Percentiles rank a stretch among this genome's conserved stretches.
These are phyloP conservation scores for Drosophila nigromelanica DNA, from an alignment of 1,140 invertebrate genomes.

Conservation along the genomic window DNA sequence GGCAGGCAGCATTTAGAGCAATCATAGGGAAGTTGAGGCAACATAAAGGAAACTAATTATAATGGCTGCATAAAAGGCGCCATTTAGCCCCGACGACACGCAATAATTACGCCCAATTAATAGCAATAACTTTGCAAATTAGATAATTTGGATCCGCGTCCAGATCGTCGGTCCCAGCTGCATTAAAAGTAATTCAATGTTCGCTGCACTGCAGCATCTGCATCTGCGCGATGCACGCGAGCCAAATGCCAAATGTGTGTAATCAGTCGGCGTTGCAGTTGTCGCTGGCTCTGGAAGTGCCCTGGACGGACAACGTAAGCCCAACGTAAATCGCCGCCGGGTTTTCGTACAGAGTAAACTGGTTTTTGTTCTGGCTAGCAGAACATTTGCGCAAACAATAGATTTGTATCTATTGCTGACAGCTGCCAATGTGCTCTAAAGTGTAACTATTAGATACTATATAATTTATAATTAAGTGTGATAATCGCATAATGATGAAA, in stretches of 20 bases:
- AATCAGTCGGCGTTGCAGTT: constrained; percentile 45
- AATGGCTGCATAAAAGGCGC: constrained; percentile 79
- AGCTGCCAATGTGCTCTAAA: constrained; percentile 37
- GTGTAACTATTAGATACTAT: constrained; percentile 8
- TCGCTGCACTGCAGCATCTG: constrained; percentile 9
- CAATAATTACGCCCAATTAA: constrained; percentile 82
- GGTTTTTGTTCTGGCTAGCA: constrained; percentile 31
- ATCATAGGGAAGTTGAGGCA: constrained; percentile 8
- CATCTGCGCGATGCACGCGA: constrained; percentile 30
- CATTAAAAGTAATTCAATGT: constrained; percentile 59
- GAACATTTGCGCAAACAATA: constrained; percentile 58
- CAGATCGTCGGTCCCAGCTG: constrained; percentile 5
- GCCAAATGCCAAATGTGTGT: constrained; percentile 53
- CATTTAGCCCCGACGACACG: constrained; percentile 74
- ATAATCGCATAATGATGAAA: neutral
- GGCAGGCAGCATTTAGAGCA: constrained; percentile 11
- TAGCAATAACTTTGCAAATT: constrained; percentile 82
- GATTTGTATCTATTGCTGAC: constrained; percentile 64
- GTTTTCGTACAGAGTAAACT: constrained; percentile 15
- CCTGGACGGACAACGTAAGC: neutral
- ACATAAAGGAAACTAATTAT: constrained; percentile 69
- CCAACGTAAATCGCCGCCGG: neutral
- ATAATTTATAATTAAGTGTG: constrained; percentile 4
- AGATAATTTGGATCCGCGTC: constrained; percentile 72
- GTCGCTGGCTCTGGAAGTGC: constrained; percentile 1